Percentiles rank a stretch among this genome's conserved stretches.
Conservation (phyloP, 1,140 invertebrate genomes). For the Cecropterus lyciades region DNA sequence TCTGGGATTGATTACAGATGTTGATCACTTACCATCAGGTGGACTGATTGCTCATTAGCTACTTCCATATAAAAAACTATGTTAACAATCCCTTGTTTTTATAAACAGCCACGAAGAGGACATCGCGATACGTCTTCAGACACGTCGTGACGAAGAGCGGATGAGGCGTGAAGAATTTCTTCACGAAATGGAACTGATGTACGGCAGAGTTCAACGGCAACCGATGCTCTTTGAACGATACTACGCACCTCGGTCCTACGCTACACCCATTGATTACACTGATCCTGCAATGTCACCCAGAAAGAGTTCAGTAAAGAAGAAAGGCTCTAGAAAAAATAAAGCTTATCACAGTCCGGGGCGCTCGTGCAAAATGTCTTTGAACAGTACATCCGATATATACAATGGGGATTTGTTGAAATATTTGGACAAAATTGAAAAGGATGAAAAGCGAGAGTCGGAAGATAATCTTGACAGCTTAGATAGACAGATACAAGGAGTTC, state of each 20-base stretch:
- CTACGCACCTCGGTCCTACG: slow-evolving; percentile 84
- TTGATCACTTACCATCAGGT: no score
- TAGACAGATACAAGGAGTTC: slow-evolving; percentile 24
- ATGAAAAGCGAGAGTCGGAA: slow-evolving; percentile 62
- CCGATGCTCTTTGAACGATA: slow-evolving; percentile 89
- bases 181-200: slow-evolving; percentile 89
- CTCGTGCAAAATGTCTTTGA: slow-evolving; percentile 15
- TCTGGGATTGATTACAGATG: no score
- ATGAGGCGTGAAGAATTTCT: slow-evolving; percentile 87
- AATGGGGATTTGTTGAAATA: slow-evolving; percentile 75
- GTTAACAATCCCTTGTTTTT: no score
- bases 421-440: slow-evolving; percentile 68
- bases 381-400: slow-evolving; percentile 37
- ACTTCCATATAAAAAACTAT: no score
- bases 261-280: slow-evolving; percentile 52
- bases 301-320: slow-evolving; percentile 64
- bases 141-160: slow-evolving; percentile 87
- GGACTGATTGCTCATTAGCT: no score
- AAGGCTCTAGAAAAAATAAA: slow-evolving; percentile 39
- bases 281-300: slow-evolving; percentile 58
- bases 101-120: slow-evolving; percentile 88
- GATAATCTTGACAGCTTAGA: slow-evolving; percentile 50
- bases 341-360: slow-evolving; percentile 43
- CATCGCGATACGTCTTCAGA: slow-evolving; percentile 86
- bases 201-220: slow-evolving; percentile 87